Evolutionary conservation across 2,113 vertebrate species (phyloP).

Genomic region (Sinocyclocheilus rhinocerous): DNA sequence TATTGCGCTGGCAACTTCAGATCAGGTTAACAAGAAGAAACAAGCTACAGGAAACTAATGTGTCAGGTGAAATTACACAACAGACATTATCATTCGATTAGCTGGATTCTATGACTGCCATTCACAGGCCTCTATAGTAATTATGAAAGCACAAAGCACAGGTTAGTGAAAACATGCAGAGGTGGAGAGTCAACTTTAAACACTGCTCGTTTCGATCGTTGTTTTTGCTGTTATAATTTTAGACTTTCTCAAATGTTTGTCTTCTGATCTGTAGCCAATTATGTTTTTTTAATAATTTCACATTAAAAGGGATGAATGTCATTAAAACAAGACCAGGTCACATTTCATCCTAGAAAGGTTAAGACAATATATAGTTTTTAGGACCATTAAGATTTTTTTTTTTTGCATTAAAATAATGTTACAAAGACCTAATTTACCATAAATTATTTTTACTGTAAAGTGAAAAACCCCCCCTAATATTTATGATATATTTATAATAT

Average conservation of each 20-base stretch:
- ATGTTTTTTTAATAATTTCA: not conserved
- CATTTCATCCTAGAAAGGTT: not conserved
- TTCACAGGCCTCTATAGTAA: conserved; percentile 36
- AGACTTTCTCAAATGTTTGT: not conserved
- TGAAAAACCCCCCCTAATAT: fast-evolving
- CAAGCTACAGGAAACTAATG: conserved; percentile 53
- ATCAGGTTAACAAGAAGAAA: conserved; percentile 63
- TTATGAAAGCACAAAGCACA: conserved; percentile 43
- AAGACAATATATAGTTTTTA: not conserved
- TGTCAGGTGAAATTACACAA: conserved; percentile 42
- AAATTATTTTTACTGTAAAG: no score
- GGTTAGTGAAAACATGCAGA: not conserved
- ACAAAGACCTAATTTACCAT: no score
- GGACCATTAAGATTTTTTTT: not conserved
- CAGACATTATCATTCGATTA: conserved; percentile 42
- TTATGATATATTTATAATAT: no score
- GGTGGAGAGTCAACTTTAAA: not conserved
- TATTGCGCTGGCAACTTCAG: conserved; percentile 43
- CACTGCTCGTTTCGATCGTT: not conserved
- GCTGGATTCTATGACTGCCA: conserved; percentile 34
- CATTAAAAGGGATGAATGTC: not conserved
- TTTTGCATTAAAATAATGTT: no score
- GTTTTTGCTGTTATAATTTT: not conserved
- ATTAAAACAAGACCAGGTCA: not conserved
- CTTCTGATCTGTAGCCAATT: no score